Conservation (phyloP, 1,140 invertebrate genomes). For the Ectropis grisescens region DNA sequence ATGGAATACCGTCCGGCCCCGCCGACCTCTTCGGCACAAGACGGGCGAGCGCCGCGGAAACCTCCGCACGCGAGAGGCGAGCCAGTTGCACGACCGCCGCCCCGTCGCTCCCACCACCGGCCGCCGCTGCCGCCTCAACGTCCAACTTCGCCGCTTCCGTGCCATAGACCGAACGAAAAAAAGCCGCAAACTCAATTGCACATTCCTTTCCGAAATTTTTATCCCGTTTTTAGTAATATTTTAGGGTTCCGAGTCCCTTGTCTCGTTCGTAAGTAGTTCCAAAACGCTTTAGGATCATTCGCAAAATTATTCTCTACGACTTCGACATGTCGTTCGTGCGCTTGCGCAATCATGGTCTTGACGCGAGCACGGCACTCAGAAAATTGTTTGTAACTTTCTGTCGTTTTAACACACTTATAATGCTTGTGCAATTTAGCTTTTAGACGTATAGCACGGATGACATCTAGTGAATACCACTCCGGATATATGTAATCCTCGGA, state of each 20-base stretch:
- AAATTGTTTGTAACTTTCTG: background rate
- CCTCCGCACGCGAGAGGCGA: background rate
- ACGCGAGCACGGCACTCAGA: background rate
- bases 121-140: background rate
- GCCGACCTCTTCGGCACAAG: slow-evolving; percentile 8
- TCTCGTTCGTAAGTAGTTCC: slow-evolving; percentile 8
- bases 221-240: slow-evolving; percentile 1
- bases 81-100: background rate
- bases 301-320: slow-evolving; percentile 6
- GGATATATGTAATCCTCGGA: background rate
- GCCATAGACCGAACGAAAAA: slow-evolving; percentile 3
- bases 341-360: background rate
- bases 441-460: background rate
- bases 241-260: background rate
- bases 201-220: background rate
- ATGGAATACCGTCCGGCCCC: slow-evolving; percentile 9
- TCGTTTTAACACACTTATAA: background rate
- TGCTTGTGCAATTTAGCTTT: background rate
- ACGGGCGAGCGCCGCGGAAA: background rate
- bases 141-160: background rate
- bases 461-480: background rate
- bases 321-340: background rate
- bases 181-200: background rate
- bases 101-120: background rate
- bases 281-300: slow-evolving; percentile 8